These are phyloP conservation scores for Cancer borealis DNA, from an alignment of 2,888 invertebrate genomes.

Conservation along the genomic window DNA sequence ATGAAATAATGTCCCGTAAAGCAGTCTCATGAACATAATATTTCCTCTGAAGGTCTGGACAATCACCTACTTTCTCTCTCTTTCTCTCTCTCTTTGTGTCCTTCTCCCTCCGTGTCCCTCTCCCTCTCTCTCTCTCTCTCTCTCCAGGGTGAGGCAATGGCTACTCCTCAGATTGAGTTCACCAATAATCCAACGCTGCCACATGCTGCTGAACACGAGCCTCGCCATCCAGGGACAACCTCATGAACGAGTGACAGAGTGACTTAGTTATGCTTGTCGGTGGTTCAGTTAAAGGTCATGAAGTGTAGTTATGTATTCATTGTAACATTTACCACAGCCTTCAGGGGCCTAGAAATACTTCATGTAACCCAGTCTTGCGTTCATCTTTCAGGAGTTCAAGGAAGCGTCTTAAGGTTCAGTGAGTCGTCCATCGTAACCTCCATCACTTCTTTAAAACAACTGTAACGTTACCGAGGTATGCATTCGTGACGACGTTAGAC, in stretches of 20 bases:
- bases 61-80: neutral
- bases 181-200: neutral
- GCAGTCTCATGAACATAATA: constrained; percentile 27
- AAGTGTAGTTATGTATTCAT: neutral
- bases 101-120: neutral
- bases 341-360: neutral
- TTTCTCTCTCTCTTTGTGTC: neutral
- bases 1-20: constrained; percentile 18
- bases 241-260: neutral
- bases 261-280: neutral
- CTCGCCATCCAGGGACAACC: neutral
- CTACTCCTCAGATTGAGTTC: neutral
- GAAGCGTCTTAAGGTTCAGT: neutral
- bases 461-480: neutral
- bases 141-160: neutral
- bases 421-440: neutral
- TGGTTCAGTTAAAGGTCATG: neutral
- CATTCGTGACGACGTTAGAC: neutral
- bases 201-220: neutral
- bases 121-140: neutral
- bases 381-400: neutral
- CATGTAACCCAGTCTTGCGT: neutral
- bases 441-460: neutral
- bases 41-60: constrained; percentile 10
- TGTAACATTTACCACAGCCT: neutral